These are phyloP conservation scores for Ambastaia sidthimunki DNA, from an alignment of 2,797 vertebrate species.

Conservation along the genomic window DNA sequence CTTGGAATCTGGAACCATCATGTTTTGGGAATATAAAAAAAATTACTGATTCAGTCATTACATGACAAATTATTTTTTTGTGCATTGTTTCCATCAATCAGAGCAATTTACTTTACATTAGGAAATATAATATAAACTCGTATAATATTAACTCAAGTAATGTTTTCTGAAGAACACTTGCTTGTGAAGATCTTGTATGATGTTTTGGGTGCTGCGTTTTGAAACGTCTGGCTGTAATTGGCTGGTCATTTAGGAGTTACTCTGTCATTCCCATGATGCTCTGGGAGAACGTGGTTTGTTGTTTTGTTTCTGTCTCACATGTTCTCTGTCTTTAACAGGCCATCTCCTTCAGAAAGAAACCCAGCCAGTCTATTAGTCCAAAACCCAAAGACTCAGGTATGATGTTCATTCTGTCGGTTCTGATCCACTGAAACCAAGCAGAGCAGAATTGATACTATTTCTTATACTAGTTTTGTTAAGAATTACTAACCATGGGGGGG, in stretches of 20 bases:
- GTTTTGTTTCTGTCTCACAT: conserved; percentile 34
- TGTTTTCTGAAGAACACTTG: conserved; percentile 24
- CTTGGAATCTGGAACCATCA: not conserved
- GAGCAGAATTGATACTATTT: not conserved
- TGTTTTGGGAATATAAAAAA: too few species aligned
- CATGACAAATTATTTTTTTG: not conserved
- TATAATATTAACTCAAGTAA: not conserved
- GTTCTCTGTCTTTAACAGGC: conserved; percentile 72
- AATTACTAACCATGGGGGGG: too few species aligned
- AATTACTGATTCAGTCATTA: too few species aligned
- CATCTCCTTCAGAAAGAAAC: conserved; percentile 83
- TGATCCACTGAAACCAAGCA: not conserved
- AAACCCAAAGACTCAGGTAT: conserved; percentile 89
- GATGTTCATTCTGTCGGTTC: not conserved
- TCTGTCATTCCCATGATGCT: conserved; percentile 29
- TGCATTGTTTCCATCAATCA: too few species aligned
- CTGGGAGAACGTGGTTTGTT: not conserved
- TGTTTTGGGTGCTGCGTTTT: not conserved
- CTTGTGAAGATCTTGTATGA: not conserved
- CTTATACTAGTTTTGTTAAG: too few species aligned
- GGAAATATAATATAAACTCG: not conserved
- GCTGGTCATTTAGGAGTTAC: not conserved
- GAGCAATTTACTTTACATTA: not conserved
- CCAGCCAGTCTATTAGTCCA: conserved; percentile 83
- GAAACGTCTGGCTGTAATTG: not conserved